A percentile compares a stretch with the other conserved stretches of the same genome.
Conservation (phyloP, 2,113 vertebrate genomes). For the Polypterus bichir region DNA sequence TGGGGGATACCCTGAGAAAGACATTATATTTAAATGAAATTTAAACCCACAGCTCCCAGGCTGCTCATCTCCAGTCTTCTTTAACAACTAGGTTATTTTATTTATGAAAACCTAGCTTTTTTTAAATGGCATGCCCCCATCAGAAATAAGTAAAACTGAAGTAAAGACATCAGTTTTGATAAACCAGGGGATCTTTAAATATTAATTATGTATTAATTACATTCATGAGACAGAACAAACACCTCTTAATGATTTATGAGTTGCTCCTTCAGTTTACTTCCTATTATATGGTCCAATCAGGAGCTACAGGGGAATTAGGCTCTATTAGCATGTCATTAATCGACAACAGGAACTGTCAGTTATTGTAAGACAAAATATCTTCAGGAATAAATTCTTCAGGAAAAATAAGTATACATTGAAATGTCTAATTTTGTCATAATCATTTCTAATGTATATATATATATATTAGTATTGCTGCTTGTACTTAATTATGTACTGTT, state of each 20-base stretch:
- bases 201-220: constrained; percentile 75
- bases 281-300: constrained; percentile 48
- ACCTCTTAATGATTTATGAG: constrained; percentile 64
- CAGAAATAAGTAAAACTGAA: background rate
- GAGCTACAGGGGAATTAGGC: constrained; percentile 25
- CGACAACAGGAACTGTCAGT: background rate
- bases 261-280: constrained; percentile 49
- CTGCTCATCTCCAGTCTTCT: too few relatives aligned
- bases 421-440: too few relatives aligned
- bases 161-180: constrained; percentile 59
- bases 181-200: constrained; percentile 66
- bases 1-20: background rate
- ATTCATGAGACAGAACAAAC: constrained; percentile 63
- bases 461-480: too few relatives aligned
- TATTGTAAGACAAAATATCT: background rate
- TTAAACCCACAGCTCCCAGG: too few relatives aligned
- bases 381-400: background rate
- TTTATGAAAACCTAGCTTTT: too few relatives aligned
- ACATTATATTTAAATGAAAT: too few relatives aligned
- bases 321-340: constrained; percentile 5
- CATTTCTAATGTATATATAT: too few relatives aligned
- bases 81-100: too few relatives aligned
- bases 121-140: too few relatives aligned
- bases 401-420: too few relatives aligned
- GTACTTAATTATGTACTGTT: too few relatives aligned